Conservation (phyloP, 2,888 invertebrate genomes). For the Scaptomyza flava region DNA sequence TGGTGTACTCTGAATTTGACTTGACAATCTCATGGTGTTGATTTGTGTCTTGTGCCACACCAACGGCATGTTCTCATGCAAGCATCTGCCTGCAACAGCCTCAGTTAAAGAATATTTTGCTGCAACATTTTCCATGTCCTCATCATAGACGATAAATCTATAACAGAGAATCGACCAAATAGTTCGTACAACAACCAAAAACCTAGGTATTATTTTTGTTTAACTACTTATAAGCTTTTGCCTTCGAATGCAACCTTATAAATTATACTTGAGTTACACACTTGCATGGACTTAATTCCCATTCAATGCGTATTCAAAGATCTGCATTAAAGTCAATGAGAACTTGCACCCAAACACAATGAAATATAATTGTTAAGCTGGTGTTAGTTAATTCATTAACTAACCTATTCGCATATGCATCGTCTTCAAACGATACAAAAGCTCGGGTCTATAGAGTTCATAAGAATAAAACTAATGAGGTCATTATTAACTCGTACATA, state of each 20-base stretch:
- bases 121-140: conserved; percentile 21
- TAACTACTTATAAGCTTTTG: neutral
- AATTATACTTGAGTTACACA: conserved; percentile 1
- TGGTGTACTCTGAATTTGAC: conserved; percentile 61
- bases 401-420: neutral
- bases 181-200: neutral
- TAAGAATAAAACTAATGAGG: neutral
- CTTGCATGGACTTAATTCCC: neutral
- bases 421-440: neutral
- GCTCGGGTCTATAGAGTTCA: too few relatives aligned
- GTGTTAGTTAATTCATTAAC: neutral
- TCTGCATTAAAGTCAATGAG: neutral
- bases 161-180: neutral
- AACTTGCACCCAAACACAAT: neutral
- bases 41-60: conserved; percentile 69
- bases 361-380: neutral
- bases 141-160: conserved; percentile 6
- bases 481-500: neutral
- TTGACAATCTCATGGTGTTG: conserved; percentile 68
- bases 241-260: neutral
- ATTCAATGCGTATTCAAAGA: neutral
- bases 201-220: neutral
- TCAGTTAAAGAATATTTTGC: conserved; percentile 1
- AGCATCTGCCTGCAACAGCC: conserved; percentile 28
- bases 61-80: conserved; percentile 51